phyloP scores from a whole-genome alignment of 2,888 invertebrate genomes.

The Tenthredo distinguenda region DNA sequence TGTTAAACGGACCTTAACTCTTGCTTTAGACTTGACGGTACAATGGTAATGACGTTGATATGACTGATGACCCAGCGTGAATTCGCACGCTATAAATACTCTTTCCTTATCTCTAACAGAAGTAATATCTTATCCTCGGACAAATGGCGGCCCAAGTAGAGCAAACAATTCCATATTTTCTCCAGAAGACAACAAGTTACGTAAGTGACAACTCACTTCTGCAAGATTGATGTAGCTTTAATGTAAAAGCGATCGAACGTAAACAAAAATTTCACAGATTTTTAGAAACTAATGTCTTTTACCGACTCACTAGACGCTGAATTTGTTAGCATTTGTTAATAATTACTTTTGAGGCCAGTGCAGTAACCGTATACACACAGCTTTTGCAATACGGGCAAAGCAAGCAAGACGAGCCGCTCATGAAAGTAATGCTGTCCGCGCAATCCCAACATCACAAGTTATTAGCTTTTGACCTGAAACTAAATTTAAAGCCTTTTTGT shows the following conservation, averaged over 20 bases:
- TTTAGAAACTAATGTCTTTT: neutral
- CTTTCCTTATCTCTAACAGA: neutral
- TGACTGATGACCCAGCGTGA: slow-evolving; percentile 40
- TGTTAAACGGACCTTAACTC: slow-evolving; percentile 25
- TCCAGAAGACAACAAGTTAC: slow-evolving; percentile 36
- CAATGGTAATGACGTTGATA: slow-evolving; percentile 21
- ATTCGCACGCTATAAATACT: slow-evolving; percentile 32
- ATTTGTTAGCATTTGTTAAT: neutral
- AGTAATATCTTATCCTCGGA: slow-evolving; percentile 20
- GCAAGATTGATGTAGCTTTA: neutral
- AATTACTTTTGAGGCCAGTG: neutral
- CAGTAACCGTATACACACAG: no score
- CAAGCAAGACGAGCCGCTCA: no score
- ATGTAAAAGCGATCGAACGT: neutral
- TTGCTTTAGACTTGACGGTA: slow-evolving; percentile 13
- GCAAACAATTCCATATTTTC: slow-evolving; percentile 16
- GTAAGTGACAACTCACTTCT: neutral
- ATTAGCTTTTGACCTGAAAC: no score
- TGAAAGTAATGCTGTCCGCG: no score
- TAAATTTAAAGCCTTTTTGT: no score
- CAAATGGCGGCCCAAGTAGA: neutral
- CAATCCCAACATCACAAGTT: no score
- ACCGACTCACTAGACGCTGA: neutral
- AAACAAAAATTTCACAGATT: neutral
- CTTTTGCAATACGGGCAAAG: neutral